Base-by-base conservation (phyloP, 2,113 vertebrate species). In the Corythoichthys haematopterus region DNA sequence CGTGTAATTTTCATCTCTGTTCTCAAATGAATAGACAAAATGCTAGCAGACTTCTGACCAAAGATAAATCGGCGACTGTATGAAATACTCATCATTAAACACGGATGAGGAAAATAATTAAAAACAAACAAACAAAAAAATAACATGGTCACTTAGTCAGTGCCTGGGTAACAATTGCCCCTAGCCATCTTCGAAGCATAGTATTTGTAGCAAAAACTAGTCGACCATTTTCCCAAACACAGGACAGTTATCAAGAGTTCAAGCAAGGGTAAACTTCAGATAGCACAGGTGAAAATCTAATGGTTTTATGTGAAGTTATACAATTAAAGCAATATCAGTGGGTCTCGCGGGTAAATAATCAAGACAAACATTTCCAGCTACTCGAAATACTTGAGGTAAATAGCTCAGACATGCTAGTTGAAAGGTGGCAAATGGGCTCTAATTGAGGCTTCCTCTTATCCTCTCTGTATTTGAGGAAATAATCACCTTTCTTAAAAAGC, bases 401-500 rank as follows among this genome's bases (percentile, higher is more conserved):
- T 64, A 45, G 56, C 63, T 66, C 45, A 46, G 3, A 20, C 61
- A 69, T 73, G 7, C 38, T 45, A 4, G 50, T 65, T 65, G 48
- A 75, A 77, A 71, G 65, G 37, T 58, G 43, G 12, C 36, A 58
- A 65, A 60, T 38, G 37, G 33, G 14, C 9, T 33, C 57, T 67
- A 56, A 79, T 72, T 47, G 6, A 68, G 12, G 52, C 56, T 64
- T 52, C 40, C 69, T 73, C 59, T 35, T 2, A 2, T 46, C 36
- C 0, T 65, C 63, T 6, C 7, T 50, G 36, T 16, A 33, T 50
- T 46, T 7, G 9, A 50, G 35, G 20, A 36, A 14, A 15, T 64
- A 48, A 48, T 65, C 68, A 62, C 52, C 56, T 43, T 38, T 38
- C 43, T 64, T 60, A 40, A 66, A 63, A 78, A 61, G 71, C 4